Evolutionary conservation across 2,113 vertebrate genomes (phyloP), one percentile per base, ranked within the genome.

Genomic region (Naja naja): DNA sequence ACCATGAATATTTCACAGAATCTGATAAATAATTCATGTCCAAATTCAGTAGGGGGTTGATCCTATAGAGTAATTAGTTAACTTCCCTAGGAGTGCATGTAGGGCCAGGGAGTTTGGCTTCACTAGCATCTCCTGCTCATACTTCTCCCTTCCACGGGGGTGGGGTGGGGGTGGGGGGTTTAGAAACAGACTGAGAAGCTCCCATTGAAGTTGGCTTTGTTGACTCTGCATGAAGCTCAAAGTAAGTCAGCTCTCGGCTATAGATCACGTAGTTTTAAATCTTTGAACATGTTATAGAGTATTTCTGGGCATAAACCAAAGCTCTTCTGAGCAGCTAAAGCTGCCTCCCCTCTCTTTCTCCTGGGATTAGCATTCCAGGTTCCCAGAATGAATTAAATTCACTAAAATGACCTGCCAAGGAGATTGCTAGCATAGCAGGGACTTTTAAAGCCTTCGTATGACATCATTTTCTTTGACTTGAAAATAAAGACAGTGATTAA

Each of bases 21-120:
- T 45, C 39, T 89, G 64, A 49, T 81, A 85, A 89, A 92, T 39
- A 89, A 92, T 85, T 92, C 87, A 85, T 89, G 87, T 18, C 18
- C 25, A 25, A 81, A 47, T 89, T 81, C 64, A 81, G 87, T 74
- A 45, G 52, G 87, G 91, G 91, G 52, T 45, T 43, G 39, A 54
- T 22, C 88, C 27, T 45, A 47, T 10, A 4, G 85, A 58, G 87
- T 54, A 89, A 89, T 93, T 89, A 93, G 30, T 47, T 34, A 11
- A 12, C 58, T 89, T 34, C 53, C 88, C 23, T 56, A 20, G 92
- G 25, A 10, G 34, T 5, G 5, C 34, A 20, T 16, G 8, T 16
- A 3, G 43, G 6, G 30, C 85, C 27, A 69, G 53, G 34, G 14
- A n/a, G 10, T 10, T 60, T 88, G 2, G 16, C 58, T 23, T 39